Conservation (phyloP, 2,888 invertebrate genomes). For the Caenorhabditis imperialis region DNA sequence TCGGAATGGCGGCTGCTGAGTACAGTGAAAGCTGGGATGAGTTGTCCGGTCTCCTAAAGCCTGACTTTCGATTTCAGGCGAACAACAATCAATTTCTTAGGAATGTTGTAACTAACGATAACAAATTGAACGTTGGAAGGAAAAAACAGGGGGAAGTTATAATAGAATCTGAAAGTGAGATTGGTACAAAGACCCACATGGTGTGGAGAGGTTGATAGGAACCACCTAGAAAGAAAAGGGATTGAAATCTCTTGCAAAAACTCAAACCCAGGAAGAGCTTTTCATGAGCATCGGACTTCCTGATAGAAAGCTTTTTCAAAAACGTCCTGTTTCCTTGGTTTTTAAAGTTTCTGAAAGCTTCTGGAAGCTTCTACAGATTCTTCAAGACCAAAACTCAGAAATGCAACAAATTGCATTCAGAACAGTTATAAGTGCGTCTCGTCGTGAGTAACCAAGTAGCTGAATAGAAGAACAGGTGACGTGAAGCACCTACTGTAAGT, state of each 20-base stretch:
- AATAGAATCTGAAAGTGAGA: constrained; percentile 52
- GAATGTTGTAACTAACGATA: constrained; percentile 29
- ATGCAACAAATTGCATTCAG: constrained; percentile 25
- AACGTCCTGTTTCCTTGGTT: too few relatives aligned
- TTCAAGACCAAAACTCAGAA: constrained; percentile 6
- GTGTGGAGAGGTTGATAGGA: constrained; percentile 13
- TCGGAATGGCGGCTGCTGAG: constrained; percentile 45
- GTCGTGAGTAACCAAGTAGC: constrained; percentile 30
- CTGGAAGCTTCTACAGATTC: too few relatives aligned
- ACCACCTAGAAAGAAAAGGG: not conserved
- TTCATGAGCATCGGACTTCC: too few relatives aligned
- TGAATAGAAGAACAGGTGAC: not conserved
- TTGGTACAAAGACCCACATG: not conserved
- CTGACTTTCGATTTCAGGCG: constrained; percentile 44
- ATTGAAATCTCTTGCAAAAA: constrained; percentile 3
- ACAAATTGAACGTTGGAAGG: constrained; percentile 10
- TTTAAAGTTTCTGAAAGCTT: too few relatives aligned
- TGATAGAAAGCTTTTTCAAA: too few relatives aligned
- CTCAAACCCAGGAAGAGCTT: too few relatives aligned
- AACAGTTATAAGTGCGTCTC: constrained; percentile 49
- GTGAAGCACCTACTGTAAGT: constrained; percentile 16
- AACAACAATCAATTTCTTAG: constrained; percentile 49
- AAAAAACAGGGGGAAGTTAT: constrained; percentile 19
- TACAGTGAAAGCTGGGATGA: constrained; percentile 53
- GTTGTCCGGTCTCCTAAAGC: constrained; percentile 50